These are phyloP conservation scores for Rhea americana DNA, from an alignment of 2,113 vertebrate species.

Conservation along the genomic window DNA sequence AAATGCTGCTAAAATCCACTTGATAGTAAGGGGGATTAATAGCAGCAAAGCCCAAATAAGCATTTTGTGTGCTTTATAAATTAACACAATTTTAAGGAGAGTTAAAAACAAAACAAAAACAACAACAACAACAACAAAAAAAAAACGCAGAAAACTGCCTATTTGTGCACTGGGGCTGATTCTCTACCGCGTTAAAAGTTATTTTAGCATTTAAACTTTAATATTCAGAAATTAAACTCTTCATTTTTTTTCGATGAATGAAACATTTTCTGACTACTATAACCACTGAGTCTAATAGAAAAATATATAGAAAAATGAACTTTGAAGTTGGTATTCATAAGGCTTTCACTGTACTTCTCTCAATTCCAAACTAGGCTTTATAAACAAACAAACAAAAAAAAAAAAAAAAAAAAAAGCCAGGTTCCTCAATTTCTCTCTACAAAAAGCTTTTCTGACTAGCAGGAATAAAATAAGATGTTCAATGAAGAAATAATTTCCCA, in stretches of 20 bases:
- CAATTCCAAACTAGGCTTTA: background rate
- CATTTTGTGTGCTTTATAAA: constrained; percentile 1
- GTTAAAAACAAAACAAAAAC: too few relatives aligned
- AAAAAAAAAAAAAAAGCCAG: background rate
- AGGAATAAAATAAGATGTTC: background rate
- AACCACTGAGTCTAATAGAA: too few relatives aligned
- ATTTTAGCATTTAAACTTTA: background rate
- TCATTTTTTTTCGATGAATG: background rate
- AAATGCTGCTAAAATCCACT: constrained; percentile 8
- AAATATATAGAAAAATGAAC: too few relatives aligned
- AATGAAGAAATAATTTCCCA: background rate
- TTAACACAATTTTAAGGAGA: too few relatives aligned
- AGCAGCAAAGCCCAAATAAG: constrained; percentile 28
- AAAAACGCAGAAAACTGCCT: background rate
- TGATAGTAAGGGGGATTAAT: constrained; percentile 20
- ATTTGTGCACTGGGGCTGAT: background rate
- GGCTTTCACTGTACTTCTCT: background rate
- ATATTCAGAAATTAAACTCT: background rate
- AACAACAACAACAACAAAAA: too few relatives aligned
- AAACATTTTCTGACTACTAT: background rate
- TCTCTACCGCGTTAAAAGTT: background rate
- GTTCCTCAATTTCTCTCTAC: background rate
- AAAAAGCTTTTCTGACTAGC: background rate
- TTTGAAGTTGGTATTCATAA: background rate
- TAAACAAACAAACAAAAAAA: background rate